A percentile compares a stretch with the other conserved stretches of the same genome.
Conservation (phyloP, 2,888 invertebrate species). For the Plemyria rubiginata region DNA sequence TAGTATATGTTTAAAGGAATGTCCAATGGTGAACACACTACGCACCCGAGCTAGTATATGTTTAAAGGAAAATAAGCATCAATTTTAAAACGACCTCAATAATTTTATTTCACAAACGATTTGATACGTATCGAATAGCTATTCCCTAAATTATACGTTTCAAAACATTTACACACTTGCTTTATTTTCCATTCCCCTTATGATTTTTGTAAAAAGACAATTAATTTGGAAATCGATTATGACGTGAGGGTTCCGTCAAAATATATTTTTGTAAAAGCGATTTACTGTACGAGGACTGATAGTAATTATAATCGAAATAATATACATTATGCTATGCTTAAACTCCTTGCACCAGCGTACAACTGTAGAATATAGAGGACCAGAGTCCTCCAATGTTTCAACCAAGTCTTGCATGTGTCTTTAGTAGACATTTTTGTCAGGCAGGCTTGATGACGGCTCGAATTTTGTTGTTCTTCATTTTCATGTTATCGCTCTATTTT, state of each 20-base stretch:
- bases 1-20: no score
- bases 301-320: no score
- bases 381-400: no score
- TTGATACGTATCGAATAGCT: slow-evolving; percentile 81
- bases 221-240: slow-evolving; percentile 42
- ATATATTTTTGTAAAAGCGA: slow-evolving; percentile 11
- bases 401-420: no score
- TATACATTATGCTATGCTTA: no score
- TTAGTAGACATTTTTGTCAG: no score
- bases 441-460: no score
- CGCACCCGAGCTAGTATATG: neutral
- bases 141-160: slow-evolving; percentile 82
- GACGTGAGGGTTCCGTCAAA: slow-evolving; percentile 49
- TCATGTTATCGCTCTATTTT: no score
- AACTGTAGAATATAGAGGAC: no score
- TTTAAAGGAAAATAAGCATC: slow-evolving; percentile 29
- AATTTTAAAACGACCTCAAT: slow-evolving; percentile 45
- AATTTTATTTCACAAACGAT: slow-evolving; percentile 72
- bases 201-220: slow-evolving; percentile 69
- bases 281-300: no score
- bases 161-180: slow-evolving; percentile 66
- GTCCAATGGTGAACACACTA: neutral
- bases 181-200: slow-evolving; percentile 78
- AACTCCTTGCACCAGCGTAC: no score
- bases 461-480: no score